Base-by-base conservation (phyloP, 2,797 vertebrate species). In the Fundulus diaphanus region DNA sequence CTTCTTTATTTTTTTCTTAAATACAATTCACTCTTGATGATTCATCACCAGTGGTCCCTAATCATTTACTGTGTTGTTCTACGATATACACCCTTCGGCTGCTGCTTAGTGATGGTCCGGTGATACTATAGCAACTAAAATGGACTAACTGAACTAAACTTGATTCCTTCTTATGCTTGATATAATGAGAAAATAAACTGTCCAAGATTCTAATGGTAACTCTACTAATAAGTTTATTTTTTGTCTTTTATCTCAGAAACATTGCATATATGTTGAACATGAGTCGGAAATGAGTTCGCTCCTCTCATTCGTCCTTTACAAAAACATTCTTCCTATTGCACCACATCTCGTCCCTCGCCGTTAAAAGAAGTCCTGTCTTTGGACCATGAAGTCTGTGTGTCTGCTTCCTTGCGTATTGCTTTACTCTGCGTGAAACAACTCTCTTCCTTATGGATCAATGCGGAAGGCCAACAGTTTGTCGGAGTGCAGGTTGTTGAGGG, bases 401-500 rank as follows among this genome's bases (percentile, higher is more conserved):
- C 59, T 68, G 16, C 1, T 49, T 61, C 46, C 49, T 22, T 73
- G 54, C 68, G 3, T 80, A 27, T 18, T 71, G 70, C 75, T 15
- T 76, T 9, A 49, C 70, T 84, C 2, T 79, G 11, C 82, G 59
- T 68, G 44, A 72, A 82, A 87, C 22, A 77, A 80, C 82, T 68
- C 44, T 61, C 27, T 65, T n/a, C 63, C 76, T 95, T 86, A 95
- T 73, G 95, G 93, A 80, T 95, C 92, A 22, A 96, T 94, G 73
- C 91, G 95, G 91, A 95, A 95, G 88, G 95, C 95, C 85, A 96
- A 81, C 72, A 96, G 93, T 88, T 96, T 96, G 85, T 96, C 95
- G 0, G 95, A 95, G 92, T 96, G 96, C 85, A 95, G 77, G 74
- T 93, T 95, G 87, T 96, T 96, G 81, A 96, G 95, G 70, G 95